phyloP scores from a whole-genome alignment of 2,113 vertebrate species.

The Pterocles orientalis region DNA sequence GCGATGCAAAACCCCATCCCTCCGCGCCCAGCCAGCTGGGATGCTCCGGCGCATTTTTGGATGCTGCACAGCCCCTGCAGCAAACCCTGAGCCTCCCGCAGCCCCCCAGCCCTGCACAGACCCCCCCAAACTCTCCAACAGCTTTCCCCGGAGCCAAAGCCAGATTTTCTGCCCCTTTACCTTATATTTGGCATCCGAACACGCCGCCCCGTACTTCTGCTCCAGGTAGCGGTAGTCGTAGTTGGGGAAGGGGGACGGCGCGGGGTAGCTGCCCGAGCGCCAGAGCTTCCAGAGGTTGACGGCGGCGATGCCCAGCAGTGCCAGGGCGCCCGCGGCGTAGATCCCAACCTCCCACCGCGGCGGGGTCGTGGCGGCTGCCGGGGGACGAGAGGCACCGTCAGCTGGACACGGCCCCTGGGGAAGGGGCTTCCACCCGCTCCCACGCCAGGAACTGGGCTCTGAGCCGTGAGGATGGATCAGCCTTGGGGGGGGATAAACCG shows the following conservation, averaged over 20 bases:
- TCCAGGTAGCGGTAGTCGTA: slow-evolving; percentile 95
- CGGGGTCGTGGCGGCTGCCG: slow-evolving; percentile 84
- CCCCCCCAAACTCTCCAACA: neutral
- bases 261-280: slow-evolving; percentile 90
- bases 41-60: neutral
- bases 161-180: slow-evolving; percentile 25
- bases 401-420: fast-evolving
- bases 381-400: neutral
- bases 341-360: slow-evolving; percentile 92
- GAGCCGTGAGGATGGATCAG: fast-evolving
- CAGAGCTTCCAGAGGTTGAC: slow-evolving; percentile 96
- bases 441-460: fast-evolving
- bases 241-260: slow-evolving; percentile 95
- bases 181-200: slow-evolving; percentile 82
- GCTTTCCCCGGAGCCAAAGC: fast-evolving
- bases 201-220: slow-evolving; percentile 90
- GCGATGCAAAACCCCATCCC: neutral
- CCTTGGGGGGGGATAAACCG: fast-evolving
- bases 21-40: fast-evolving
- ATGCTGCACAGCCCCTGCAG: neutral
- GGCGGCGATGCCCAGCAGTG: slow-evolving; percentile 84
- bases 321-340: slow-evolving; percentile 87
- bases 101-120: neutral
- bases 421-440: neutral
- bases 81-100: neutral